Conservation (phyloP, 2,888 invertebrate genomes). For the Cephus nigrinus region DNA sequence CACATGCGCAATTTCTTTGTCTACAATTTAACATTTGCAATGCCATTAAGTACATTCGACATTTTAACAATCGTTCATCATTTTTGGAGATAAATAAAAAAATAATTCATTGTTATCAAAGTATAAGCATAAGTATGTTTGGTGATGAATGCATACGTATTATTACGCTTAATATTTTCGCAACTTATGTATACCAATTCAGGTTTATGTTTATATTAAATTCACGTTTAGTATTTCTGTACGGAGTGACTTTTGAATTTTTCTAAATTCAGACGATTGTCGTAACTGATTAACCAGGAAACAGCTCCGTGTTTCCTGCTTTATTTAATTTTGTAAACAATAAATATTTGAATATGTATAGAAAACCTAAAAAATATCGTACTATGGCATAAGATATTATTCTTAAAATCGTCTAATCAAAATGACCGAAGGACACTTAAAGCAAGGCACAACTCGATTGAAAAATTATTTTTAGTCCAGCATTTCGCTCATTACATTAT, state of each 20-base stretch:
- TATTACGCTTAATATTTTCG: not conserved
- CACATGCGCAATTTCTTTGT: not conserved
- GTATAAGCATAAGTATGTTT: not conserved
- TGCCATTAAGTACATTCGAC: not conserved
- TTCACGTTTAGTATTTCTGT: not conserved
- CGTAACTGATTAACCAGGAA: not conserved
- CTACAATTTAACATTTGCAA: not conserved
- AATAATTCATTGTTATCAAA: too few species aligned
- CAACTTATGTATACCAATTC: not conserved
- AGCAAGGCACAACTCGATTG: slow-evolving; percentile 32
- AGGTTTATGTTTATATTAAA: not conserved
- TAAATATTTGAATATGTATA: not conserved
- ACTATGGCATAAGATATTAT: not conserved
- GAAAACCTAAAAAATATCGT: not conserved
- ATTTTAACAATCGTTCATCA: not conserved
- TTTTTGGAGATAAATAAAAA: not conserved
- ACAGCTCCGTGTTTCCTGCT: not conserved
- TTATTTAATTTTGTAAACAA: not conserved
- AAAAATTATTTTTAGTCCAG: not conserved
- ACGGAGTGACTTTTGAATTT: not conserved
- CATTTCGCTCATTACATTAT: not conserved
- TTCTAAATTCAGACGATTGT: not conserved
- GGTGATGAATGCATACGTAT: not conserved
- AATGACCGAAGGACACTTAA: slow-evolving; percentile 35
- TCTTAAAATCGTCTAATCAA: not conserved